These are phyloP conservation scores for Sebastes wilsoni DNA, from an alignment of 2,797 vertebrate genomes.

Conservation along the genomic window DNA sequence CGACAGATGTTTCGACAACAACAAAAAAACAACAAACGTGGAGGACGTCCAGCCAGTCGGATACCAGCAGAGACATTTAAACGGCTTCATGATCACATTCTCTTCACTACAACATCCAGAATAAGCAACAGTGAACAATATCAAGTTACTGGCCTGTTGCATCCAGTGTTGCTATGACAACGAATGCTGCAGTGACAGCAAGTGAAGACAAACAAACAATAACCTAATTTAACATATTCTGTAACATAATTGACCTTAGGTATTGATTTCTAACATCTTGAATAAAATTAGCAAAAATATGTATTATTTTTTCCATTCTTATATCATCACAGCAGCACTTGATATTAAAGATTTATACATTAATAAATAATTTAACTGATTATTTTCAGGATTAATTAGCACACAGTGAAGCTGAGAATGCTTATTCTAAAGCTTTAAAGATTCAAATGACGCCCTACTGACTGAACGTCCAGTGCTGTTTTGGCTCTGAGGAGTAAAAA, in stretches of 20 bases:
- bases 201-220: not conserved
- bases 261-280: not conserved
- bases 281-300: not conserved
- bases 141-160: not conserved
- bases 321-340: not conserved
- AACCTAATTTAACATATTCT: not conserved
- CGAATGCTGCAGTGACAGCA: not conserved
- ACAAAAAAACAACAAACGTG: not conserved
- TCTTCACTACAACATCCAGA: not conserved
- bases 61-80: not conserved
- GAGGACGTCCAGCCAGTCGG: not conserved
- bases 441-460: not conserved
- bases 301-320: not conserved
- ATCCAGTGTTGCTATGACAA: slow-evolving; percentile 2
- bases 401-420: not conserved
- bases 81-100: not conserved
- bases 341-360: not conserved
- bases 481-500: not conserved
- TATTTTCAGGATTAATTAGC: not conserved
- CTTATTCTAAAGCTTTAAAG: too few relatives aligned
- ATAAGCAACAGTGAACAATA: not conserved
- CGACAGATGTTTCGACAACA: not conserved
- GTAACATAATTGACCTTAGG: not conserved
- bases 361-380: not conserved
- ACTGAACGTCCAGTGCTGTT: not conserved